A percentile compares a stretch with the other conserved stretches of the same genome.
These are phyloP conservation scores for Latrodectus hesperus DNA, from an alignment of 2,888 invertebrate genomes.

Conservation along the genomic window DNA sequence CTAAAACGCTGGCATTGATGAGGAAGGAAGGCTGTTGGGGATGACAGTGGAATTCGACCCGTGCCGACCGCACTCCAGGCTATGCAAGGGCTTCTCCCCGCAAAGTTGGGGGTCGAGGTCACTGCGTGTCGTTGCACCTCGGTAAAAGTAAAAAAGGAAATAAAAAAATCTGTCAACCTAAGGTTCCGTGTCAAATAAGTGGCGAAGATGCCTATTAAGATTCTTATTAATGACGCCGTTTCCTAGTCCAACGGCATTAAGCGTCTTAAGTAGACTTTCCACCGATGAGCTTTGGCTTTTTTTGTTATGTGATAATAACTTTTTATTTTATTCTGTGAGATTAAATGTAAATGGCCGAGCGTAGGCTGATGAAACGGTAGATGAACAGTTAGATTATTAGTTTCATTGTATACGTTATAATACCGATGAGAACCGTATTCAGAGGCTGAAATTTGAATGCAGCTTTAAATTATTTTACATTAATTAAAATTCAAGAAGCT, in stretches of 20 bases:
- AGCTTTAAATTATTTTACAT: too few relatives aligned
- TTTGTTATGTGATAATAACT: too few relatives aligned
- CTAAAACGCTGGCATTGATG: conserved; percentile 23
- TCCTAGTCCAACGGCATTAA: not conserved
- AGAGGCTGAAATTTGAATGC: too few relatives aligned
- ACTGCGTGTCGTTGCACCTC: conserved; percentile 52
- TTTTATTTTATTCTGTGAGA: too few relatives aligned
- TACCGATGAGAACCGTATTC: too few relatives aligned
- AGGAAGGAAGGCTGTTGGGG: conserved; percentile 14
- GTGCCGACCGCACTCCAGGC: conserved; percentile 38
- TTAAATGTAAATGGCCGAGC: too few relatives aligned
- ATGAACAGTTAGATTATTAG: too few relatives aligned
- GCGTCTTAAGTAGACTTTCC: not conserved
- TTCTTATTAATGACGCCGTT: conserved; percentile 6
- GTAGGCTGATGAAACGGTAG: too few relatives aligned
- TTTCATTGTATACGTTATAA: too few relatives aligned
- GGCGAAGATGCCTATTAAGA: conserved; percentile 10
- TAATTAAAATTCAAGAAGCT: too few relatives aligned
- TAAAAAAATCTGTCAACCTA: not conserved
- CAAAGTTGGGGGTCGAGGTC: conserved; percentile 54
- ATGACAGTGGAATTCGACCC: conserved; percentile 34
- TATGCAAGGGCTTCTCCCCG: conserved; percentile 36
- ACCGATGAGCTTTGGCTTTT: too few relatives aligned
- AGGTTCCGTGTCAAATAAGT: conserved; percentile 19
- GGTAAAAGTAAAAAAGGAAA: not conserved